Conservation (phyloP, 2,797 vertebrate genomes). For the Lepus oiostolus region DNA sequence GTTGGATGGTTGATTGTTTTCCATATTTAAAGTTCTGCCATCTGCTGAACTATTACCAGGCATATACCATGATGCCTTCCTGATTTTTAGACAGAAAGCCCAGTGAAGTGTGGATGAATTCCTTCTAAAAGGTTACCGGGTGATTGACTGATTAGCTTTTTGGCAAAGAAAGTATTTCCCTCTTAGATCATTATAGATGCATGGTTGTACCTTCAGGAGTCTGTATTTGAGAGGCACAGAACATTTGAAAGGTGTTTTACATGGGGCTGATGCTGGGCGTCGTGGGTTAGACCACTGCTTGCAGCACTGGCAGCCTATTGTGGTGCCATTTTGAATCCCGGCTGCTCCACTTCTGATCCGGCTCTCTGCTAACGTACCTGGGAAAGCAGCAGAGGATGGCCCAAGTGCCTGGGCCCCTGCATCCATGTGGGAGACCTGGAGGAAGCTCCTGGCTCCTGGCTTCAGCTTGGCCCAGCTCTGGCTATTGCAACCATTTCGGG, state of each 20-base stretch:
- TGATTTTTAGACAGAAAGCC: slow-evolving; percentile 82
- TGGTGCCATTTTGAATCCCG: too few species aligned
- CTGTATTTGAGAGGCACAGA: slow-evolving; percentile 63
- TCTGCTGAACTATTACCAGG: slow-evolving; percentile 83
- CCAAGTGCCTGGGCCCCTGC: too few species aligned
- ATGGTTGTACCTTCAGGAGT: slow-evolving; percentile 76
- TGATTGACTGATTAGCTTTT: slow-evolving; percentile 89
- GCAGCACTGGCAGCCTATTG: too few species aligned
- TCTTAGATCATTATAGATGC: slow-evolving; percentile 83
- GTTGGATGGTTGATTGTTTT: slow-evolving; percentile 55
- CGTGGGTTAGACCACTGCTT: too few species aligned
- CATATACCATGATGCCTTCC: slow-evolving; percentile 82
- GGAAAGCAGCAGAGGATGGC: too few species aligned
- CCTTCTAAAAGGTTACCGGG: slow-evolving; percentile 84
- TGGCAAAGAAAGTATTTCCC: slow-evolving; percentile 83
- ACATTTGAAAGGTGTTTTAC: slow-evolving; percentile 69
- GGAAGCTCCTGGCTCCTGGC: too few species aligned
- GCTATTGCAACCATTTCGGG: too few species aligned
- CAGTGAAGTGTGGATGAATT: slow-evolving; percentile 81
- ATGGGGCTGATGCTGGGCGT: background rate
- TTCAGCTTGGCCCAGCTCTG: too few species aligned
- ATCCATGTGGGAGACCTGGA: too few species aligned
- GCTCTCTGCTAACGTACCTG: too few species aligned
- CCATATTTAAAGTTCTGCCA: slow-evolving; percentile 69
- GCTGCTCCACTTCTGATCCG: too few species aligned